Evolutionary conservation across 2,113 vertebrate genomes (phyloP), one percentile per base, ranked within the genome.

Genomic region (Phaethon lepturus): DNA sequence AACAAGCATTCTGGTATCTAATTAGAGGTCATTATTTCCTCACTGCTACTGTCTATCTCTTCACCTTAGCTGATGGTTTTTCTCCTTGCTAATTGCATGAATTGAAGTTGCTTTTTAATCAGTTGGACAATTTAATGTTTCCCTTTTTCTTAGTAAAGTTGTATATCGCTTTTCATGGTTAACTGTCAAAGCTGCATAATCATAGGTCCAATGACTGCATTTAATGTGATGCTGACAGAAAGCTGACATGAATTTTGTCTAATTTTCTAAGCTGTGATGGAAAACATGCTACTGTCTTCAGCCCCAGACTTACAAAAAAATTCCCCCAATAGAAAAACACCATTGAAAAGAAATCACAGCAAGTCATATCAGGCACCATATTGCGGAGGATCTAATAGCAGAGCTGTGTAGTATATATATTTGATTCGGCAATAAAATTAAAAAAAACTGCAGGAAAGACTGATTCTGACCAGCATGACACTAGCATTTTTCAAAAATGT

Each of bases 1-100:
- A 83, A 77, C 31, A 96, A 81, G 76, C n/a, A 56, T 49, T 76
- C 74, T 24, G 17, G 26, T 84, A 63, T 86, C 42, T 94, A 87
- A 84, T 94, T 94, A 85, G 73, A 90, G 81, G 77, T 59, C 42
- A 86, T 72, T 44, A 71, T 86, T 95, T 90, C 85, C 58, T 89
- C 80, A 69, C 40, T 83, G 24, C 29, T 62, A 95, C 47, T 83
- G 72, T 33, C 29, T 71, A 71, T 76, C 49, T 59, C 52, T 64
- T 95, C 59, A 67, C 53, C 55, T 80, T 88, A 92, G 44, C 75
- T 83, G 50, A 92, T 69, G 94, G 44, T 93, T 94, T 87, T 90
- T 63, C 72, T 90, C 56, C 35, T 87, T 85, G 58, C 50, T 81
- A 94, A 78, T 77, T 90, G 45, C 44, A 73, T 72, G 42, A 86